These are phyloP conservation scores for Diaprepes abbreviatus DNA, from an alignment of 2,888 invertebrate species.

Conservation along the genomic window DNA sequence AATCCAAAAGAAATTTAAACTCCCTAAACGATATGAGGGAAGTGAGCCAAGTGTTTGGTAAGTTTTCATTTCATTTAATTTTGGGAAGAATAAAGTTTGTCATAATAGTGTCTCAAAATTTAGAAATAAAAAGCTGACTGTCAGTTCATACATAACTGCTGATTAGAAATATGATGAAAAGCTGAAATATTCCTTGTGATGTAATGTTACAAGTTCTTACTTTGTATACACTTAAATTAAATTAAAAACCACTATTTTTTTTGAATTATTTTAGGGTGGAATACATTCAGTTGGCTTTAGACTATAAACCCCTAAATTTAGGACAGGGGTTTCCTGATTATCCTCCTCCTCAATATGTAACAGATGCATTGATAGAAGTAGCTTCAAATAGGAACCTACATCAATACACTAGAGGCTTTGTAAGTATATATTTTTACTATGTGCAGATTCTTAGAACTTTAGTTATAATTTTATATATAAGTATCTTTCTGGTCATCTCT, in stretches of 20 bases:
- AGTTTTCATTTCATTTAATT: background rate
- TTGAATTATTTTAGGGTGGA: slow-evolving; percentile 82
- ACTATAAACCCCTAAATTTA: slow-evolving; percentile 91
- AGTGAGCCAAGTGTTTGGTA: slow-evolving; percentile 89
- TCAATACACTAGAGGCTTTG: slow-evolving; percentile 96
- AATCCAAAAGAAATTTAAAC: slow-evolving; percentile 71
- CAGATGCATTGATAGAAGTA: slow-evolving; percentile 80
- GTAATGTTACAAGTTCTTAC: no score
- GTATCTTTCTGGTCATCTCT: no score
- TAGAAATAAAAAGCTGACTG: no score
- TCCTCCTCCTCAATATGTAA: slow-evolving; percentile 86
- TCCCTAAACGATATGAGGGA: slow-evolving; percentile 79
- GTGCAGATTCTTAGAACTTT: no score
- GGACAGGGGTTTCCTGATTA: slow-evolving; percentile 98
- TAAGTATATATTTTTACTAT: slow-evolving; percentile 67
- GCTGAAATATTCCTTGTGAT: no score
- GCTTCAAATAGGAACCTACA: slow-evolving; percentile 81
- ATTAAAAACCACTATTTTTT: background rate
- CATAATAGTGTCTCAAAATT: no score
- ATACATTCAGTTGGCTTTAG: slow-evolving; percentile 84
- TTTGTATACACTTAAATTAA: no score
- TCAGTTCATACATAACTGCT: no score
- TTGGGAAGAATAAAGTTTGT: no score
- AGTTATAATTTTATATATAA: no score
- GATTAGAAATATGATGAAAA: no score